Percentiles rank a stretch among this genome's conserved stretches.
Conservation (phyloP, 2,888 invertebrate genomes). For the Sialis fuliginosa region DNA sequence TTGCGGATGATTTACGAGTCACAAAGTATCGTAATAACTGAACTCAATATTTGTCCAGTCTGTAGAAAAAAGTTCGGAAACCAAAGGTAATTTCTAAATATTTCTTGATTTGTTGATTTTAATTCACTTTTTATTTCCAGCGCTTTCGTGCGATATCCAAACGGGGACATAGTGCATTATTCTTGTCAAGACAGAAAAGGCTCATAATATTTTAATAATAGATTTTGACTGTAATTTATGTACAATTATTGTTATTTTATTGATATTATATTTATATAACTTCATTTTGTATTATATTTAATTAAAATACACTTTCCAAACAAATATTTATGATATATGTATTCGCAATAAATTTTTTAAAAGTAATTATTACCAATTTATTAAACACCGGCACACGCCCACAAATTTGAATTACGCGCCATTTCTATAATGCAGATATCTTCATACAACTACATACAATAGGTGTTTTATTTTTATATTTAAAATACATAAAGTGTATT, state of each 20-base stretch:
- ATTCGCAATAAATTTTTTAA: too few relatives aligned
- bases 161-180: constrained; percentile 83
- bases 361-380: background rate
- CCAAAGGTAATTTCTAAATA: constrained; percentile 43
- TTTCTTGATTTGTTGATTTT: background rate
- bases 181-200: constrained; percentile 52
- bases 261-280: background rate
- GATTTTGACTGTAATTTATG: background rate
- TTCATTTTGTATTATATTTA: background rate
- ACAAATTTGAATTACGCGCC: background rate
- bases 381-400: background rate
- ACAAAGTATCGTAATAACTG: constrained; percentile 67
- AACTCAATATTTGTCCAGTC: constrained; percentile 74
- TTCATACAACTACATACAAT: background rate
- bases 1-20: constrained; percentile 64
- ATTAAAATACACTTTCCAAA: too few relatives aligned
- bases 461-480: background rate
- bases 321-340: too few relatives aligned
- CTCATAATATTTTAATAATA: constrained; percentile 10
- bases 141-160: constrained; percentile 83
- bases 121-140: constrained; percentile 29
- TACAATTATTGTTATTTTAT: background rate
- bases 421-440: background rate
- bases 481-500: too few relatives aligned
- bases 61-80: constrained; percentile 89